Evolutionary conservation across 2,797 vertebrate genomes (phyloP).

Genomic region (Alosa sapidissima): DNA sequence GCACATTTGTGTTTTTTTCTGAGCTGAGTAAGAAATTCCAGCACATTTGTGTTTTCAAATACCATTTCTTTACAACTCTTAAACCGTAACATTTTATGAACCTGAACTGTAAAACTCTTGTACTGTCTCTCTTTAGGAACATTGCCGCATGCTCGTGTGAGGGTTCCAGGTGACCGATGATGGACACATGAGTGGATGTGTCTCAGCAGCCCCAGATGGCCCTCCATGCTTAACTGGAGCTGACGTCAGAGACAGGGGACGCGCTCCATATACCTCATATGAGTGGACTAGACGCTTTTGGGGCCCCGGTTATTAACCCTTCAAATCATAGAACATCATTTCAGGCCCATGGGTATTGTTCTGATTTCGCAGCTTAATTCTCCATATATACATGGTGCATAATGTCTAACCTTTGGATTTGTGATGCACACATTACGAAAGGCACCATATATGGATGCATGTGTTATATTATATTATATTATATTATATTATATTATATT

Average conservation of each 20-base stretch:
- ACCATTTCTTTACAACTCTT: background rate
- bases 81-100: too few species aligned
- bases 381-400: background rate
- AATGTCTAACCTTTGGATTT: background rate
- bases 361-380: background rate
- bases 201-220: background rate
- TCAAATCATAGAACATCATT: background rate
- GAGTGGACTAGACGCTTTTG: background rate
- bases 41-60: background rate
- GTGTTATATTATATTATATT: too few species aligned
- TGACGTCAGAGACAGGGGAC: constrained; percentile 3
- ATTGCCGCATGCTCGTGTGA: background rate
- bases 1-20: background rate
- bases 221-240: background rate
- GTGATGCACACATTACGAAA: too few species aligned
- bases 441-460: too few species aligned
- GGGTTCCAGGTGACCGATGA: background rate
- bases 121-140: background rate
- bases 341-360: background rate
- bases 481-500: too few species aligned
- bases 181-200: background rate
- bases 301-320: background rate
- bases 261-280: background rate
- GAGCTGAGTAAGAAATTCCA: too few species aligned
- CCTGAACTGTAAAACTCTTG: background rate